Evolutionary conservation across 2,888 invertebrate genomes (phyloP).

Genomic region (Lucinisca nassula): DNA sequence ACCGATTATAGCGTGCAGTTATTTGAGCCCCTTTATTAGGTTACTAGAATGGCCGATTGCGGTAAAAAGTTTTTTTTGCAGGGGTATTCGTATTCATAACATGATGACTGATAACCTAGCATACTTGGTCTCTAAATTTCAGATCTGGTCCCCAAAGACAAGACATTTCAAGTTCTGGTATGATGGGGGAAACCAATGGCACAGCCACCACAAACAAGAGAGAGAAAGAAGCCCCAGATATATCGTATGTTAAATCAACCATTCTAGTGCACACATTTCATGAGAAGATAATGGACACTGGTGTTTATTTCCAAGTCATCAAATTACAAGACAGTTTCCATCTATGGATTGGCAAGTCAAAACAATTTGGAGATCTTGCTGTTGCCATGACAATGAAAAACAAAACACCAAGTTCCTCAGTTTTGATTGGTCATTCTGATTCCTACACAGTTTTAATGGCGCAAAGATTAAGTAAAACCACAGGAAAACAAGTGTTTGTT

Average conservation of each 20-base stretch:
- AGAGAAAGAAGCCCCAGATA: not conserved
- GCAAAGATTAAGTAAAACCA: constrained; percentile 76
- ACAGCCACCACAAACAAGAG: not conserved
- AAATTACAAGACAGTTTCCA: constrained; percentile 79
- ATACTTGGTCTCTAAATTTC: too few species aligned
- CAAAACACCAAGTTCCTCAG: constrained; percentile 67
- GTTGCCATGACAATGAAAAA: constrained; percentile 78
- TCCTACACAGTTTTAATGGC: constrained; percentile 70
- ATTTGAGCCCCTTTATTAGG: too few species aligned
- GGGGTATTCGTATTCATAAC: too few species aligned
- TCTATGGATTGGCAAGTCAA: constrained; percentile 79
- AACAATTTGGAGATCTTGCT: constrained; percentile 77
- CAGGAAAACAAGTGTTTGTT: constrained; percentile 83
- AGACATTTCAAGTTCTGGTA: too few species aligned
- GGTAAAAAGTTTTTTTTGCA: too few species aligned
- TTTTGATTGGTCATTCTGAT: constrained; percentile 73
- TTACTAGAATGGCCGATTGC: too few species aligned
- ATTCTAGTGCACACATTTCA: constrained; percentile 72
- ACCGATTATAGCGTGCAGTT: too few species aligned
- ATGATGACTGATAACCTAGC: too few species aligned
- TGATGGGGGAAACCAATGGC: not conserved
- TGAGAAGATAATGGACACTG: constrained; percentile 73
- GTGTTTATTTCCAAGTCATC: constrained; percentile 78
- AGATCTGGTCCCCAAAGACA: too few species aligned
- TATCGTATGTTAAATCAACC: constrained; percentile 28